phyloP scores from a whole-genome alignment of 1,140 invertebrate genomes.

The Steinernema khuongi region DNA sequence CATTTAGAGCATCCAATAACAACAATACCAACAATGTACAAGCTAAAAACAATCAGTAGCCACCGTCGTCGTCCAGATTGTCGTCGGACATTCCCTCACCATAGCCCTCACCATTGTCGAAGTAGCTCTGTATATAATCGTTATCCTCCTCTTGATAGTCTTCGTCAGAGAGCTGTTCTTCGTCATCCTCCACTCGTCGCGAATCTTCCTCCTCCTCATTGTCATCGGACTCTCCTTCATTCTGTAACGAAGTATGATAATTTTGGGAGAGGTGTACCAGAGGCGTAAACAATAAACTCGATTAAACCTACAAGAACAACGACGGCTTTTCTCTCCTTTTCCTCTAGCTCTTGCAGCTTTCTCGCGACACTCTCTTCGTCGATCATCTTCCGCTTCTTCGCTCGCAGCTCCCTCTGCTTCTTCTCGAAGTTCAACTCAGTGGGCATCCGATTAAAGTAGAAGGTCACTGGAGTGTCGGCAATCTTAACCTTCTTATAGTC shows the following conservation, averaged over 20 bases:
- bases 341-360: slow-evolving; percentile 46
- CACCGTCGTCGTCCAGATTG: slow-evolving; percentile 53
- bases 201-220: slow-evolving; percentile 38
- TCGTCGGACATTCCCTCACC: slow-evolving; percentile 58
- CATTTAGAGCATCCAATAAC: too few relatives aligned
- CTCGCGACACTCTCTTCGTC: slow-evolving; percentile 57
- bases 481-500: not conserved
- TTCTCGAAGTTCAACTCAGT: slow-evolving; percentile 26
- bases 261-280: not conserved
- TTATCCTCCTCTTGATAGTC: slow-evolving; percentile 60
- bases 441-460: slow-evolving; percentile 20
- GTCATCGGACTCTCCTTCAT: slow-evolving; percentile 30
- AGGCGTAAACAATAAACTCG: too few relatives aligned
- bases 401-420: not conserved
- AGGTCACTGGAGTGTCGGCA: not conserved
- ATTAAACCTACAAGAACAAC: too few relatives aligned
- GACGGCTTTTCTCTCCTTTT: slow-evolving; percentile 15
- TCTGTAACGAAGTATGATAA: not conserved
- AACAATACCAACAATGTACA: too few relatives aligned
- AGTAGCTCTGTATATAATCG: slow-evolving; percentile 60
- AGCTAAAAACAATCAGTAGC: too few relatives aligned
- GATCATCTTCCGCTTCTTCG: slow-evolving; percentile 20
- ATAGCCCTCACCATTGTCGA: slow-evolving; percentile 61
- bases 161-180: slow-evolving; percentile 36
- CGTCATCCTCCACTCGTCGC: slow-evolving; percentile 16